A percentile compares a stretch with the other conserved stretches of the same genome.
Conservation (phyloP, 1,140 invertebrate species). For the Planococcus citri region DNA sequence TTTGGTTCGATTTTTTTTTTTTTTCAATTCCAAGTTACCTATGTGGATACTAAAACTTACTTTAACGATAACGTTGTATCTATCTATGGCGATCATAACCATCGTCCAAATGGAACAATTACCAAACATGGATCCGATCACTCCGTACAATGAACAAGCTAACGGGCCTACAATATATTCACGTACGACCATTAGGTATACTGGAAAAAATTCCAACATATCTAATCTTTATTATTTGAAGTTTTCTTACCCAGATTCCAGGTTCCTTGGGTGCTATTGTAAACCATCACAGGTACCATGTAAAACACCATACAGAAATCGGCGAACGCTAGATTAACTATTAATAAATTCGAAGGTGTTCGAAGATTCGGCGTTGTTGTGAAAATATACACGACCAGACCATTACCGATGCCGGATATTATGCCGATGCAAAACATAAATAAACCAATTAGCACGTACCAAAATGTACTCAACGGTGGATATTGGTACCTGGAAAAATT, state of each 20-base stretch:
- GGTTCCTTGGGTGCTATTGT: conserved; percentile 75
- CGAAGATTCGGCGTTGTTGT: conserved; percentile 56
- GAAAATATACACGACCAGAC: conserved; percentile 77
- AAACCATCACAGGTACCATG: conserved; percentile 71
- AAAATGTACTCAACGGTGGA: conserved; percentile 61
- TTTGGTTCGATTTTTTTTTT: background rate
- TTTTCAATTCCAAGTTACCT: background rate
- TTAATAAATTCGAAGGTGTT: conserved; percentile 70
- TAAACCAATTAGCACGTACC: conserved; percentile 65
- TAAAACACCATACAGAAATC: conserved; percentile 77
- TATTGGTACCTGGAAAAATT: conserved; percentile 43
- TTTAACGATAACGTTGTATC: conserved; percentile 76
- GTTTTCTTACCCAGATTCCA: conserved; percentile 58
- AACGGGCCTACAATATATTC: conserved; percentile 42
- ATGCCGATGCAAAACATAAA: conserved; percentile 57
- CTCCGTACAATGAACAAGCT: conserved; percentile 67
- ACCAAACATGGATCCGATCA: conserved; percentile 65
- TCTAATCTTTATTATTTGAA: background rate
- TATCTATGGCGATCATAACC: conserved; percentile 65
- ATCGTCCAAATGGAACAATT: conserved; percentile 71
- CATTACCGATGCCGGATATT: conserved; percentile 59
- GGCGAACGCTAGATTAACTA: conserved; percentile 74
- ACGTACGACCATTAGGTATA: conserved; percentile 22
- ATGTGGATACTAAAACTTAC: conserved; percentile 27
- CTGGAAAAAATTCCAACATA: background rate